Conservation (phyloP, 2,797 vertebrate species). For the Champsocephalus esox region DNA sequence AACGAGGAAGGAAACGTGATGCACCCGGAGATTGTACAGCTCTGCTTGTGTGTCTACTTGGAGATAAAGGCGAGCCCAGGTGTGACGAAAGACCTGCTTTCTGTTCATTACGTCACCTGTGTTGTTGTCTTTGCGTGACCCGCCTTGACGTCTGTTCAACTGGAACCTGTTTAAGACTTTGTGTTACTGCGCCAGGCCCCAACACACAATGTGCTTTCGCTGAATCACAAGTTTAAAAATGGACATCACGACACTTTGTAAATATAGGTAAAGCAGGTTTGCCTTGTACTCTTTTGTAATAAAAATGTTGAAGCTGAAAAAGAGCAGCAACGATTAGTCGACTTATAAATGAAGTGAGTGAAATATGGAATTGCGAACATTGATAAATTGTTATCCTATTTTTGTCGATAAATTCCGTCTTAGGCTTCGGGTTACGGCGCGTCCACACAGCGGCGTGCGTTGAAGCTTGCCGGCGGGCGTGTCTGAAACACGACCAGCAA, state of each 20-base stretch:
- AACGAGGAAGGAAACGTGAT: constrained; percentile 2
- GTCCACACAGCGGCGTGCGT: too few species aligned
- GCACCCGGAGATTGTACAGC: not conserved
- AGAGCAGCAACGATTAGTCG: too few species aligned
- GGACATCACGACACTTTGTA: constrained; percentile 69
- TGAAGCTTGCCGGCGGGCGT: too few species aligned
- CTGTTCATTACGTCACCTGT: constrained; percentile 17
- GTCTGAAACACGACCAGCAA: too few species aligned
- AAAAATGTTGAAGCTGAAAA: too few species aligned
- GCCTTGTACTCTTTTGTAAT: too few species aligned
- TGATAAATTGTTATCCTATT: too few species aligned
- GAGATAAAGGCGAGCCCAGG: constrained; percentile 18
- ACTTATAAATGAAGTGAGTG: too few species aligned
- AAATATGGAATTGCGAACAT: too few species aligned
- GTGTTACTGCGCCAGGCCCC: not conserved
- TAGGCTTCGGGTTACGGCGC: too few species aligned
- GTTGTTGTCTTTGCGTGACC: constrained; percentile 5
- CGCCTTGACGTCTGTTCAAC: constrained; percentile 36
- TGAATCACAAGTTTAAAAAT: constrained; percentile 62
- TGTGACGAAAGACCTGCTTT: constrained; percentile 33
- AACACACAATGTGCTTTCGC: constrained; percentile 5
- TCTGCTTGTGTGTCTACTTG: constrained; percentile 6
- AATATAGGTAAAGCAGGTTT: constrained; percentile 10
- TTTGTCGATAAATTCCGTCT: too few species aligned
- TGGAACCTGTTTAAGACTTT: constrained; percentile 23